Percentiles rank a stretch among this genome's conserved stretches.
These are phyloP conservation scores for Imbricaverruca yamaguchii DNA, from an alignment of 2,888 invertebrate species.

Conservation along the genomic window DNA sequence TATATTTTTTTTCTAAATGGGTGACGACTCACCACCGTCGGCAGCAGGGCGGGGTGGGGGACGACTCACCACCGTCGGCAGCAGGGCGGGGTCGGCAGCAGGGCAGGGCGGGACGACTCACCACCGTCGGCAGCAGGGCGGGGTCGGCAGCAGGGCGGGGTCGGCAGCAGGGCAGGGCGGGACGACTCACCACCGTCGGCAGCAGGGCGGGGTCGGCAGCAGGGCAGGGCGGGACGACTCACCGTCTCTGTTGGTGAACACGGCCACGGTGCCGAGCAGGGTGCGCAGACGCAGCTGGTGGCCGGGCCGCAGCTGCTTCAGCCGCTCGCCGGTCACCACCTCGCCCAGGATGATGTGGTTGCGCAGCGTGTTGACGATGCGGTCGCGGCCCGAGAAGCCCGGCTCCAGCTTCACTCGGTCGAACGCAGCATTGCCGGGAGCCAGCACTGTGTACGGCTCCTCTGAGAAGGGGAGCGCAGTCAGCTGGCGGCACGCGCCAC, in stretches of 20 bases:
- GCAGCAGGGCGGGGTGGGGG: too few species aligned
- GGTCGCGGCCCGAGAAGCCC: not conserved
- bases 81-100: too few species aligned
- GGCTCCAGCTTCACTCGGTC: slow-evolving; percentile 2
- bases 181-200: too few species aligned
- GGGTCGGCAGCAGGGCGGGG: too few species aligned
- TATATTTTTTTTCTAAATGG: too few species aligned
- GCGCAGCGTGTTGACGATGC: not conserved
- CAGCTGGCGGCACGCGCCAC: too few species aligned
- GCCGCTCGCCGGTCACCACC: not conserved
- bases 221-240: not conserved
- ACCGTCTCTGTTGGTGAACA: not conserved
- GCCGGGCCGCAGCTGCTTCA: not conserved
- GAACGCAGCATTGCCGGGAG: not conserved
- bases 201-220: too few species aligned
- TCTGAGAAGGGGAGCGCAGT: not conserved
- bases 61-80: not conserved
- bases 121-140: too few species aligned
- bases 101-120: too few species aligned
- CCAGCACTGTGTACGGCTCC: not conserved
- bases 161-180: too few species aligned
- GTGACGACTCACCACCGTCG: too few species aligned
- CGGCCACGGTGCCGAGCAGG: not conserved
- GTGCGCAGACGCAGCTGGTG: not conserved
- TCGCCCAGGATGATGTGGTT: slow-evolving; percentile 18